phyloP scores from a whole-genome alignment of 2,797 vertebrate species.

The Scomberomorus guttatus region DNA sequence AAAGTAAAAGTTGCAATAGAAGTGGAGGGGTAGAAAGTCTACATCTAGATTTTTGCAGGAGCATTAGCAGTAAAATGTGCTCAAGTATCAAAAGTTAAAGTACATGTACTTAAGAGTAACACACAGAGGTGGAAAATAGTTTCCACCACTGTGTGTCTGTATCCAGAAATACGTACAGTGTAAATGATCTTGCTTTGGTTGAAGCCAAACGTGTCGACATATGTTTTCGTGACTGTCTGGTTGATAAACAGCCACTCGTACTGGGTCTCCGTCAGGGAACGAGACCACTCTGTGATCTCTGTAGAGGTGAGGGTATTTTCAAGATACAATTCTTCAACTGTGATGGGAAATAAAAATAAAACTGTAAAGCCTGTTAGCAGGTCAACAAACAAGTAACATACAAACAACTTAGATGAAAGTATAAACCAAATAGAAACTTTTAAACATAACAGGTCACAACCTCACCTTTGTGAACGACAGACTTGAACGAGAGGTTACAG shows the following conservation, averaged over 20 bases:
- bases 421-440: neutral
- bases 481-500: constrained; percentile 77
- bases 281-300: constrained; percentile 59
- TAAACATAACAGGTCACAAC: too few species aligned
- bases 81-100: too few species aligned
- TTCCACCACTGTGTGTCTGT: too few species aligned
- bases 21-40: too few species aligned
- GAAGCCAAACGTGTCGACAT: neutral
- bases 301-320: constrained; percentile 34
- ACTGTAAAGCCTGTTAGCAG: neutral
- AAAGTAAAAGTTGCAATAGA: too few species aligned
- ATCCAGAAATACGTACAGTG: constrained; percentile 61
- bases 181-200: constrained; percentile 68
- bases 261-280: constrained; percentile 66
- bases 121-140: too few species aligned
- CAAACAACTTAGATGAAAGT: neutral
- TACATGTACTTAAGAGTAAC: too few species aligned
- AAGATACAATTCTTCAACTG: constrained; percentile 59
- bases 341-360: neutral
- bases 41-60: too few species aligned
- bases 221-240: constrained; percentile 54
- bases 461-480: constrained; percentile 65
- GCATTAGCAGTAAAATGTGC: too few species aligned
- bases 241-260: constrained; percentile 80
- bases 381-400: neutral